Conservation (phyloP, 2,888 invertebrate species). For the Drosophila pegasa region DNA sequence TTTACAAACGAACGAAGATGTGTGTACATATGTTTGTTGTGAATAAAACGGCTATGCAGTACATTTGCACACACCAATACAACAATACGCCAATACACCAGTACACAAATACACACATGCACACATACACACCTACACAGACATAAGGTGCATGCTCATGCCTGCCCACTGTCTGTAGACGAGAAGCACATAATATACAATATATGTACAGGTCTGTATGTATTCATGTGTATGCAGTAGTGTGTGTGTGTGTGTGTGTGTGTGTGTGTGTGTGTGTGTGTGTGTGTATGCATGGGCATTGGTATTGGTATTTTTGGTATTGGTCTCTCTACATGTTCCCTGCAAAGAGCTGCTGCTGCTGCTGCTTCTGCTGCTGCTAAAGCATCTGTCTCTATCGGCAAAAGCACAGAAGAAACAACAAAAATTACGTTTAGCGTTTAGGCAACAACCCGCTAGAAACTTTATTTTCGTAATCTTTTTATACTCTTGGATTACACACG, state of each 20-base stretch:
- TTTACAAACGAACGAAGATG: not conserved
- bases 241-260: slow-evolving; percentile 17
- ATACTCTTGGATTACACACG: not conserved
- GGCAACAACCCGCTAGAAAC: slow-evolving; percentile 38
- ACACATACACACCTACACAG: not conserved
- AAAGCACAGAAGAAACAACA: slow-evolving; percentile 24
- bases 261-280: slow-evolving; percentile 11
- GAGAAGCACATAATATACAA: slow-evolving; percentile 10
- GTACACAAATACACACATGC: not conserved
- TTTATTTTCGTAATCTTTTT: slow-evolving; percentile 45
- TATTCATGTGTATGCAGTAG: slow-evolving; percentile 12
- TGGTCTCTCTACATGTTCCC: slow-evolving; percentile 9
- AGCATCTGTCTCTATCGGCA: slow-evolving; percentile 14
- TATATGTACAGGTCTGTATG: slow-evolving; percentile 1
- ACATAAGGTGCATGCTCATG: slow-evolving; percentile 18
- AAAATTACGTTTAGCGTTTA: slow-evolving; percentile 28
- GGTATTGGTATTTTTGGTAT: slow-evolving; percentile 18
- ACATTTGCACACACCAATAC: slow-evolving; percentile 6
- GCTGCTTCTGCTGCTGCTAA: slow-evolving; percentile 8
- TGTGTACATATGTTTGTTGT: not conserved
- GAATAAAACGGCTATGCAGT: slow-evolving; percentile 9
- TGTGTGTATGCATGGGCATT: slow-evolving; percentile 28
- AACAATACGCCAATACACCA: too few species aligned
- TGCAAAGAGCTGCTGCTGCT: slow-evolving; percentile 13
- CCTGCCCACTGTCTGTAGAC: slow-evolving; percentile 8